Evolutionary conservation across 2,888 invertebrate genomes (phyloP).

Genomic region (Agonopterix heracliana): DNA sequence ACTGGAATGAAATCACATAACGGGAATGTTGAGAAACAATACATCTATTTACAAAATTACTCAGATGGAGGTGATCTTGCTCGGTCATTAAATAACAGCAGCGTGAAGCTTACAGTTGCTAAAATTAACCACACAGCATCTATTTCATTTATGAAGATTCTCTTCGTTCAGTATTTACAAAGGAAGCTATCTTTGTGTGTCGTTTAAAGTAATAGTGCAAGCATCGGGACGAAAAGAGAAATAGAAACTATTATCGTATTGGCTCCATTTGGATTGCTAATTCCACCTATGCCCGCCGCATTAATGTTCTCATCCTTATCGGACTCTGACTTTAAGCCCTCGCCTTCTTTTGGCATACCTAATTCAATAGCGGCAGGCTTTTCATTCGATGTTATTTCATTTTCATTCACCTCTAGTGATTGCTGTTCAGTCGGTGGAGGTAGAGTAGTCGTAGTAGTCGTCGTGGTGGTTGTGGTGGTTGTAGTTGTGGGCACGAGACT

Average conservation of each 20-base stretch:
- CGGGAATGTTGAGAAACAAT: conserved; percentile 66
- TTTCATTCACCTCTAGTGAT: conserved; percentile 46
- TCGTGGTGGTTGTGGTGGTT: conserved; percentile 76
- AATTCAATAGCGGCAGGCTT: conserved; percentile 36
- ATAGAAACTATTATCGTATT: conserved; percentile 32
- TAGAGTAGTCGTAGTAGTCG: conserved; percentile 75
- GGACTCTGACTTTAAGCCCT: conserved; percentile 36
- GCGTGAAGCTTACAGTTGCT: conserved; percentile 54
- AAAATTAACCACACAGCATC: conserved; percentile 51
- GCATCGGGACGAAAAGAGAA: conserved; percentile 42
- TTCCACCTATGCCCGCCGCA: conserved; percentile 50
- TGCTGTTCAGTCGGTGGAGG: conserved; percentile 72
- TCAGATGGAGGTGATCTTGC: conserved; percentile 26
- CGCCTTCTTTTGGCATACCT: conserved; percentile 42
- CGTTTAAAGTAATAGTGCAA: conserved; percentile 53
- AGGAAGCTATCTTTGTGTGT: conserved; percentile 16
- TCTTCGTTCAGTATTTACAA: conserved; percentile 52
- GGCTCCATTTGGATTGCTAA: conserved; percentile 44
- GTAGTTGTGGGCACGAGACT: conserved; percentile 85
- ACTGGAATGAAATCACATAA: conserved; percentile 67
- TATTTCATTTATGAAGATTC: conserved; percentile 41
- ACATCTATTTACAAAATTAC: conserved; percentile 53
- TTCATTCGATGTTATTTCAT: conserved; percentile 52
- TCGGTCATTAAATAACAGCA: conserved; percentile 43
- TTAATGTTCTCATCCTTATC: conserved; percentile 54